phyloP scores from a whole-genome alignment of 2,888 invertebrate species.

The Iselma pallidipennis region DNA sequence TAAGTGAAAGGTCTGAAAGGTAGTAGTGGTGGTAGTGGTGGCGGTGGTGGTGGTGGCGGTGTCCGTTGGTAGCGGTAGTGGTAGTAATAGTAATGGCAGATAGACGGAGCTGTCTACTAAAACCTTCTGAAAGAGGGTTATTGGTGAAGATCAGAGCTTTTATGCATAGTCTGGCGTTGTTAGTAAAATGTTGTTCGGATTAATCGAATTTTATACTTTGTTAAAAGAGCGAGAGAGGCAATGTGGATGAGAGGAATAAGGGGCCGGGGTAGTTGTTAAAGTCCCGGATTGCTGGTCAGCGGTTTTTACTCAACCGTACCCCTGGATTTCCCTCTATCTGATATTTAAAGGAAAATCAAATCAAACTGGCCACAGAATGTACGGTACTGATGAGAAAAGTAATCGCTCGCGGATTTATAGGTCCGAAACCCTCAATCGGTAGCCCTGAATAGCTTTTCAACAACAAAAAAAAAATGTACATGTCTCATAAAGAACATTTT shows the following conservation, averaged over 20 bases:
- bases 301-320: slow-evolving; percentile 27
- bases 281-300: slow-evolving; percentile 35
- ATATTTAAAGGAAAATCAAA: slow-evolving; percentile 43
- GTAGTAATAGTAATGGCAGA: not conserved
- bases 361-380: slow-evolving; percentile 38
- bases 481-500: slow-evolving; percentile 33
- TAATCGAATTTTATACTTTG: slow-evolving; percentile 51
- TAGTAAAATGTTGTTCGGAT: slow-evolving; percentile 47
- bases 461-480: slow-evolving; percentile 1
- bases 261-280: not conserved
- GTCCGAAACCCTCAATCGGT: not conserved
- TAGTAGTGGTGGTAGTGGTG: slow-evolving; percentile 25
- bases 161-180: slow-evolving; percentile 42
- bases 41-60: not conserved
- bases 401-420: slow-evolving; percentile 40
- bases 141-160: slow-evolving; percentile 45
- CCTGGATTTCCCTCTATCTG: slow-evolving; percentile 19
- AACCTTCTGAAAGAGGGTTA: slow-evolving; percentile 33
- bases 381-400: slow-evolving; percentile 43
- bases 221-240: slow-evolving; percentile 37
- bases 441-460: not conserved
- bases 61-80: not conserved
- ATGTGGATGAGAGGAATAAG: slow-evolving; percentile 3
- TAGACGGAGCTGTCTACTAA: not conserved
- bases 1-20: slow-evolving; percentile 46